Percentiles rank a stretch among this genome's conserved stretches.
Evolutionary conservation across 2,888 invertebrate species (phyloP).

Genomic region (Pantelozetes paolii): DNA sequence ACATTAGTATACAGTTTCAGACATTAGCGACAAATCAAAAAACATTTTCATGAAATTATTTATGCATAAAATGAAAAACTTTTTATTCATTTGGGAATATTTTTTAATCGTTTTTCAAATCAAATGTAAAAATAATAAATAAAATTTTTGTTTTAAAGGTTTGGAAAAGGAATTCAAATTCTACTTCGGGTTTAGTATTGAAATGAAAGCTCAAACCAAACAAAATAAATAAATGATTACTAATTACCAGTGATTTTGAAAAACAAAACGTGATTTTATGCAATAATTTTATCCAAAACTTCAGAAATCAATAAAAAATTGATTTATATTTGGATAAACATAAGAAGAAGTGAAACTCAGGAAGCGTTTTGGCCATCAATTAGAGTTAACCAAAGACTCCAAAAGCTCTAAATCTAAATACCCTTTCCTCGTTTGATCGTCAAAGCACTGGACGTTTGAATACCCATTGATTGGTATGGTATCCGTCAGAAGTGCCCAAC

Average conservation of each 20-base stretch:
- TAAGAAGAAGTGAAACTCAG: neutral
- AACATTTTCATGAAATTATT: too few relatives aligned
- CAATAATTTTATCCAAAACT: neutral
- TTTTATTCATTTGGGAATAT: too few relatives aligned
- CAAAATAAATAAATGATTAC: neutral
- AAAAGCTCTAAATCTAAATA: neutral
- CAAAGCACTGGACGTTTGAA: too few relatives aligned
- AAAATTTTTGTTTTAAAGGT: too few relatives aligned
- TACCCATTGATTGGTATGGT: too few relatives aligned
- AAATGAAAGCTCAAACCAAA: neutral
- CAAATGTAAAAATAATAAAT: too few relatives aligned
- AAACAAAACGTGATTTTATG: slow-evolving; percentile 9
- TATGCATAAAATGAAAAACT: too few relatives aligned
- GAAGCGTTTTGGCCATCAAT: neutral
- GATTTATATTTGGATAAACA: slow-evolving; percentile 13
- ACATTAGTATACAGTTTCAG: too few relatives aligned
- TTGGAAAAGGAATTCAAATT: neutral
- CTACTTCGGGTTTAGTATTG: neutral
- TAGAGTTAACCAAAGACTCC: neutral
- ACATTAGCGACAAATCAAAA: too few relatives aligned
- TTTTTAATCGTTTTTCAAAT: too few relatives aligned
- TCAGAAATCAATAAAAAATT: neutral
- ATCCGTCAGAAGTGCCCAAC: too few relatives aligned
- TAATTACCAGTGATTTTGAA: neutral
- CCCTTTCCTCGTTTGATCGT: too few relatives aligned